Base-by-base conservation (phyloP, 1,140 invertebrate genomes). In the Venustaconcha ellipsiformis region DNA sequence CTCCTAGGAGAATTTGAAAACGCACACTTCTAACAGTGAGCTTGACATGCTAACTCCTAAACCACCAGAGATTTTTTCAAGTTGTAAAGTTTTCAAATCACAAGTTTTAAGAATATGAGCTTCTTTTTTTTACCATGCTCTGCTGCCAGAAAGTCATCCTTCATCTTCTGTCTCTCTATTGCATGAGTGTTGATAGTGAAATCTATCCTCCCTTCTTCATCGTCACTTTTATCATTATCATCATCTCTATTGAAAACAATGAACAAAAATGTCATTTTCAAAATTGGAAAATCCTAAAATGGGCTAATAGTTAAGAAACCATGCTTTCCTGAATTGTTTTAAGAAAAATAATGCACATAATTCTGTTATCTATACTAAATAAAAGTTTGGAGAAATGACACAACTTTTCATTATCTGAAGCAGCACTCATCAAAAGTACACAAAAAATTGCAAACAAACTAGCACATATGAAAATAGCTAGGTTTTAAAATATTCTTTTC, bases 121-220 rank as follows among this genome's bases (percentile, higher is more conserved):
- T 26, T 17, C 26, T 20, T 0, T 91, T 0, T 91, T 88, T 89
- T 90, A 93, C 93, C 91, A 92, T 93, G 92, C 86, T 94, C 92
- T 70, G 94, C 94, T 63, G 94, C 94, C 84, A 95, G 91, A 90
- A 96, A 95, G 80, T 94, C 94, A 91, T 96, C 95, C 83, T 94
- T 91, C 67, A 94, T 92, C 85, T 94, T 93, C 86, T 96, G 94
- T 83, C 94, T 92, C 88, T 96, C 95, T 74, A 93, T 90, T 26
- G 93, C 93, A 79, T 92, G 92, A 57, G 92, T 93, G 85, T 95
- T 94, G 48, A 94, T 92, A 59, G 94, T 92, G 93, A 97, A 96
- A 85, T 95, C 94, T 70, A 96, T 92, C 80, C 95, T 90, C 71
- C 94, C 82, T 67, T 94, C 92, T 76, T 94, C 94, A 82, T 94